These are phyloP conservation scores for Drosophila nr. fundita DNA, from an alignment of 2,888 invertebrate genomes.

Conservation along the genomic window DNA sequence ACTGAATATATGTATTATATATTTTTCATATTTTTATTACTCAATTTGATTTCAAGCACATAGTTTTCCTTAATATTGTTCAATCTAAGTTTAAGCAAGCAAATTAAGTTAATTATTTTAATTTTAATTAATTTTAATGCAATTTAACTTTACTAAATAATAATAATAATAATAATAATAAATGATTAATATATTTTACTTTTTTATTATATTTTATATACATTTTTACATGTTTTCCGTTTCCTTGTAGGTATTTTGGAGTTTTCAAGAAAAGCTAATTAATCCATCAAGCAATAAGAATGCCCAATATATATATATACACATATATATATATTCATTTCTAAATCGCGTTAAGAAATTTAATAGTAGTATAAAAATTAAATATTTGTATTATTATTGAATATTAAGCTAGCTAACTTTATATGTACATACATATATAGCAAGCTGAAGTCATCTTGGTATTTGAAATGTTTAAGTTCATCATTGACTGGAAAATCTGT, in stretches of 20 bases:
- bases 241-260: background rate
- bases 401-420: background rate
- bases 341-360: background rate
- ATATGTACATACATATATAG: background rate
- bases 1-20: background rate
- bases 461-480: conserved; percentile 1
- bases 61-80: background rate
- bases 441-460: background rate
- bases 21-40: background rate
- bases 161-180: no score
- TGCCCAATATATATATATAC: background rate
- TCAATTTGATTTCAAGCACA: background rate
- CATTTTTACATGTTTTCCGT: background rate
- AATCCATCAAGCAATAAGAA: background rate
- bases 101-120: background rate
- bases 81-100: accelerated
- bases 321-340: background rate
- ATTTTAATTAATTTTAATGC: no score
- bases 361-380: no score
- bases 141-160: no score
- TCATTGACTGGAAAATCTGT: background rate
- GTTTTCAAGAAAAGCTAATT: background rate
- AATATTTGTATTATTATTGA: background rate
- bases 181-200: no score
- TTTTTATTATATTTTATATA: no score